Conservation (phyloP, 2,888 invertebrate genomes). For the Rotaria magnacalcarata region DNA sequence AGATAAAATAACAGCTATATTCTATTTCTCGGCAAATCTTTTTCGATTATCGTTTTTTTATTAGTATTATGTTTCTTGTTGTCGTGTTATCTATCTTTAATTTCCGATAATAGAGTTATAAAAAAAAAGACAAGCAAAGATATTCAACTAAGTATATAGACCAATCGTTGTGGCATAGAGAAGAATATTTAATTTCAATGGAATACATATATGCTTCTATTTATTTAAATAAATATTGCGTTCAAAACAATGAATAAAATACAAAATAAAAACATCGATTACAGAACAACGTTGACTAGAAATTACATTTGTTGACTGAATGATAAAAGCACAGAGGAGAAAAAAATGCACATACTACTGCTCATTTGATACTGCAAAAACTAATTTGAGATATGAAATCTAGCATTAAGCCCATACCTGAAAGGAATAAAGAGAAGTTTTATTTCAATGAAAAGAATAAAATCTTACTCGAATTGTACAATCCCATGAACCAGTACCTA, state of each 20-base stretch:
- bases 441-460: background rate
- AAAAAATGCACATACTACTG: background rate
- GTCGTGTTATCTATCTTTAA: background rate
- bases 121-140: background rate
- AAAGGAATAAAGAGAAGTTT: background rate
- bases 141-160: background rate
- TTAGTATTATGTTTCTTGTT: background rate
- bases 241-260: background rate
- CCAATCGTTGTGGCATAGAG: background rate
- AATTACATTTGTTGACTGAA: background rate
- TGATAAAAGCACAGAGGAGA: background rate
- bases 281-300: conserved; percentile 23
- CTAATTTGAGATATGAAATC: no score
- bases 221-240: background rate
- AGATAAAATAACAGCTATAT: background rate
- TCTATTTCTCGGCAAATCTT: background rate
- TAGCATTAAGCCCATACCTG: conserved; percentile 23
- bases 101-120: background rate
- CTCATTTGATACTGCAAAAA: background rate
- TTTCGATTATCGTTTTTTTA: background rate
- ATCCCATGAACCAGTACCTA: conserved; percentile 96
- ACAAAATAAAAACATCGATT: background rate
- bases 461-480: conserved; percentile 70
- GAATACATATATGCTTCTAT: background rate
- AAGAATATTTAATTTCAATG: background rate